These are phyloP conservation scores for Cyanoliseus patagonus DNA, from an alignment of 2,113 vertebrate species.

Conservation along the genomic window DNA sequence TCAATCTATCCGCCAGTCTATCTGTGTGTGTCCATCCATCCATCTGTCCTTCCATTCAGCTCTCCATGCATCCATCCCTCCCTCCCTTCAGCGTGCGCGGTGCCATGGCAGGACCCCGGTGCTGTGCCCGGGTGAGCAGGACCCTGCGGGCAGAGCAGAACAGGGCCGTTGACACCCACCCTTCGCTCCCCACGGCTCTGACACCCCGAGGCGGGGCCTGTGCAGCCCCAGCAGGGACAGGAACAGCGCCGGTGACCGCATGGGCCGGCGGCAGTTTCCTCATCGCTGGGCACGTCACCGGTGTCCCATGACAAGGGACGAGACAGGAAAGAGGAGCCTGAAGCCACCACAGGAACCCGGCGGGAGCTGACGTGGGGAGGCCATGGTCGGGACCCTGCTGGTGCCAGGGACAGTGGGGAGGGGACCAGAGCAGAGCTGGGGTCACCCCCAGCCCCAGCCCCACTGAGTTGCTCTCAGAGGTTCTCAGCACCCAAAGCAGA, in stretches of 20 bases:
- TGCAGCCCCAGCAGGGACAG: neutral
- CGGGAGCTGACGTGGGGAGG: neutral
- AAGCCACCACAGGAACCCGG: neutral
- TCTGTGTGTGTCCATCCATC: too few species aligned
- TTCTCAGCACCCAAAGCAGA: neutral
- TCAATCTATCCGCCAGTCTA: too few species aligned
- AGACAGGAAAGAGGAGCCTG: neutral
- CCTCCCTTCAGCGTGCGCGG: rapidly evolving
- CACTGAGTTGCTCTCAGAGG: neutral
- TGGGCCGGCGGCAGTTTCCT: constrained; percentile 17
- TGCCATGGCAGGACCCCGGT: rapidly evolving
- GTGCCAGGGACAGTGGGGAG: neutral
- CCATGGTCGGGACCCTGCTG: rapidly evolving
- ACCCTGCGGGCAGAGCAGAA: rapidly evolving
- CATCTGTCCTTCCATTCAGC: too few species aligned
- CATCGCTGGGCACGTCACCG: neutral
- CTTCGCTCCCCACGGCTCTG: neutral
- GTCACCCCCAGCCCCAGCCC: too few species aligned
- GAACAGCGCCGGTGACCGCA: constrained; percentile 17
- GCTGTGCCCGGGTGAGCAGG: too few species aligned
- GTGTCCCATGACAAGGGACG: neutral
- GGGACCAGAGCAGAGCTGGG: neutral
- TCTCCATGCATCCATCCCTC: neutral
- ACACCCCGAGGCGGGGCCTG: neutral
- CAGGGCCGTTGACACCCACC: neutral